phyloP scores from a whole-genome alignment of 2,888 invertebrate genomes.

The Tetranychus piercei region DNA sequence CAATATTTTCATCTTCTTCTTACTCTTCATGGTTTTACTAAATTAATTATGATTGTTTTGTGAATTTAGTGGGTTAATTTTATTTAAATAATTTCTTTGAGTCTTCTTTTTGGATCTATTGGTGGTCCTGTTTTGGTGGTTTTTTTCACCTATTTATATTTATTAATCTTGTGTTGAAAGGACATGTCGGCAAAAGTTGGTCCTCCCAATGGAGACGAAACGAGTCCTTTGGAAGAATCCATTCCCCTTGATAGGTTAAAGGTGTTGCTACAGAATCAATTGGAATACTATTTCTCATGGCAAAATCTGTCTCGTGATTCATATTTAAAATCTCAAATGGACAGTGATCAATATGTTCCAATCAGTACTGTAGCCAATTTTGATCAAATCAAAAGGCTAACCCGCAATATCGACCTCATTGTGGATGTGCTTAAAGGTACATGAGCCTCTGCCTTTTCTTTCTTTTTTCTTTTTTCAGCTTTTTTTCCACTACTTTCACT shows the following conservation, averaged over 20 bases:
- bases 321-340: conserved; percentile 79
- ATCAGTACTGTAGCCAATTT: conserved; percentile 76
- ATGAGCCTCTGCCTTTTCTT: neutral
- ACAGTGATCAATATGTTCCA: conserved; percentile 75
- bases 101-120: no score
- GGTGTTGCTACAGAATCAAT: conserved; percentile 56
- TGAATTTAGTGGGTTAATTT: neutral
- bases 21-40: neutral
- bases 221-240: conserved; percentile 19
- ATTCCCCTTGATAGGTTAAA: conserved; percentile 53
- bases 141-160: no score
- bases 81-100: no score
- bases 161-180: no score
- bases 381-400: conserved; percentile 51
- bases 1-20: neutral
- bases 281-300: conserved; percentile 76
- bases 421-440: conserved; percentile 55
- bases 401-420: conserved; percentile 40
- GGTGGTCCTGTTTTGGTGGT: no score
- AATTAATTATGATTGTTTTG: neutral
- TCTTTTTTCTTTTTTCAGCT: neutral
- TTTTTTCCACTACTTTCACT: neutral
- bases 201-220: neutral
- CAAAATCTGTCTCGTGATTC: conserved; percentile 73
- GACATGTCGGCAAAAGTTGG: no score